Base-by-base conservation (phyloP, 2,888 invertebrate species). In the Lepidochitona cinerea region DNA sequence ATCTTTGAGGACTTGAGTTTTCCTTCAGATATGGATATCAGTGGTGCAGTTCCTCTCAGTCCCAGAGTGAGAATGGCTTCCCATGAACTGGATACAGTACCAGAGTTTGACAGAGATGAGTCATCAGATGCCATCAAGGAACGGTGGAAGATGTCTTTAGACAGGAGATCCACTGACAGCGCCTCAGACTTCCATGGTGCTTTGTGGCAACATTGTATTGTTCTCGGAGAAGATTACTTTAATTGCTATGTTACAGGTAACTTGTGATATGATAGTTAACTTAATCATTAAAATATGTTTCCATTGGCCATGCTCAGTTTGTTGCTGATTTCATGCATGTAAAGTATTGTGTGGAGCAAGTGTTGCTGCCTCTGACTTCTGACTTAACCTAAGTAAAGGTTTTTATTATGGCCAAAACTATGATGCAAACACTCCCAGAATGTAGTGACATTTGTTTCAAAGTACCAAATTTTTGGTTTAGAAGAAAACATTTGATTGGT, bases 201-300 rank as follows among this genome's bases (percentile, higher is more conserved):
- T 72, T 88, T 93, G 33, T 91, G 91, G 81, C 92, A 93, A 64
- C 94, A 94, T 82, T 93, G 93, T 81, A 92, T 92, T 83, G 90
- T 92, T 1, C 84, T 94, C 66, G 92, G 92, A 66, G 91, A 93
- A 74, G 92, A 93, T 6, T 93, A 93, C 88, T 93, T 93, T 67
- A 93, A 93, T 82, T 93, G 93, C 78, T 94, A 93, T 87, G 94
- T 94, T 0, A 92, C 81, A 76, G 88, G 90, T 89, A 76, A 49
- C n/a, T n/a, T n/a, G n/a, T n/a, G n/a, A n/a, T n/a, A n/a, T n/a
- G n/a, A n/a, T n/a, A n/a, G n/a, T n/a, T n/a, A n/a, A n/a, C n/a
- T n/a, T n/a, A n/a, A n/a, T n/a, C n/a, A n/a, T n/a, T n/a, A n/a
- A n/a, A n/a, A n/a, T n/a, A n/a, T n/a, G n/a, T n/a, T n/a, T n/a